phyloP scores from a whole-genome alignment of 2,113 vertebrate species.

The Merops nubicus region DNA sequence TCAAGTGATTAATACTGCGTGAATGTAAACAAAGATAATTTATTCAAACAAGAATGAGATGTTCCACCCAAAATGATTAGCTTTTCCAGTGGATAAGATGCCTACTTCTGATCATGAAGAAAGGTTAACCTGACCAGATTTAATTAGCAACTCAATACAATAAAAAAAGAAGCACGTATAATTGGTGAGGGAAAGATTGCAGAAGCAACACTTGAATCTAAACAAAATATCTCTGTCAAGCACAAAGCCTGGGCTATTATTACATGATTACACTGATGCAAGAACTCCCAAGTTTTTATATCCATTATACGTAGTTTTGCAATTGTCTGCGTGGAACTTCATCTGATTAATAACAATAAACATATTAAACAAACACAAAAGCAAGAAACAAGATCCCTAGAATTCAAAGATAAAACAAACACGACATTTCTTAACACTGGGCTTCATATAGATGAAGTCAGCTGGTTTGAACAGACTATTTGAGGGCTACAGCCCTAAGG shows the following conservation, averaged over 20 bases:
- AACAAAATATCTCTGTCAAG: constrained; percentile 23
- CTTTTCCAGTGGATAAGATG: neutral
- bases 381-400: neutral
- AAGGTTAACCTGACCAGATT: constrained; percentile 54
- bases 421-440: neutral
- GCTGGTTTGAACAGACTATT: neutral
- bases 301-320: neutral
- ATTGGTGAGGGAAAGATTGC: neutral
- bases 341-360: neutral
- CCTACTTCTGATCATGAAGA: neutral
- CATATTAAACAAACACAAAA: neutral
- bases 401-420: neutral
- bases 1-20: constrained; percentile 27
- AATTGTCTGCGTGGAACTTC: neutral
- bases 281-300: neutral
- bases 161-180: neutral
- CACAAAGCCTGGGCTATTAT: constrained; percentile 25
- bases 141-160: constrained; percentile 28
- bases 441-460: neutral
- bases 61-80: constrained; percentile 30
- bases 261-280: neutral
- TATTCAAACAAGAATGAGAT: constrained; percentile 48
- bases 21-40: constrained; percentile 64
- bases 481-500: neutral
- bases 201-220: neutral